phyloP scores from a whole-genome alignment of 2,113 vertebrate species.

The Ceuthmochares aereus region DNA sequence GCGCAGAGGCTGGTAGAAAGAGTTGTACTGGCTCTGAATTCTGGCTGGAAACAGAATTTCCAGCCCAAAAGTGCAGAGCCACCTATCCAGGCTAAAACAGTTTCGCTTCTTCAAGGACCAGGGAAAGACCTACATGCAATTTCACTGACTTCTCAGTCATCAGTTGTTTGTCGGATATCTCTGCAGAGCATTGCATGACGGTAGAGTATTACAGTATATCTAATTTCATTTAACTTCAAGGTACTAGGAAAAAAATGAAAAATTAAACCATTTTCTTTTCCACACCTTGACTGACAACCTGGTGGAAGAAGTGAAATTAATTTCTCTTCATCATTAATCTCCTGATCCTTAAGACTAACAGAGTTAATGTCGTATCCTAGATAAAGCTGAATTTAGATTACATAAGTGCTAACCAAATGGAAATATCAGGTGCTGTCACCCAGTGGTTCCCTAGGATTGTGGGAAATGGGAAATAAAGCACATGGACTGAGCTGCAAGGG shows the following conservation, averaged over 20 bases:
- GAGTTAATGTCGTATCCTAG: neutral
- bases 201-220: neutral
- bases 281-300: neutral
- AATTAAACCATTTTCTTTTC: neutral
- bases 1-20: neutral
- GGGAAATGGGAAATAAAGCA: neutral
- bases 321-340: neutral
- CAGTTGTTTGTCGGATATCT: neutral
- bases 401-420: neutral
- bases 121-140: neutral
- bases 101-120: neutral
- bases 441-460: neutral
- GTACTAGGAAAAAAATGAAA: neutral
- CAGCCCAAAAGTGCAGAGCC: neutral
- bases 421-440: neutral
- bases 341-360: neutral
- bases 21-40: neutral
- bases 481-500: accelerated
- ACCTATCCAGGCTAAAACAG: neutral
- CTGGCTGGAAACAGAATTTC: neutral
- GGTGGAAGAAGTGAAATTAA: neutral
- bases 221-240: neutral
- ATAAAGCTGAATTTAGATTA: neutral
- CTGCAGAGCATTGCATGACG: neutral
- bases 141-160: neutral